phyloP scores from a whole-genome alignment of 2,113 vertebrate species.

The Cheirogaleus medius region DNA sequence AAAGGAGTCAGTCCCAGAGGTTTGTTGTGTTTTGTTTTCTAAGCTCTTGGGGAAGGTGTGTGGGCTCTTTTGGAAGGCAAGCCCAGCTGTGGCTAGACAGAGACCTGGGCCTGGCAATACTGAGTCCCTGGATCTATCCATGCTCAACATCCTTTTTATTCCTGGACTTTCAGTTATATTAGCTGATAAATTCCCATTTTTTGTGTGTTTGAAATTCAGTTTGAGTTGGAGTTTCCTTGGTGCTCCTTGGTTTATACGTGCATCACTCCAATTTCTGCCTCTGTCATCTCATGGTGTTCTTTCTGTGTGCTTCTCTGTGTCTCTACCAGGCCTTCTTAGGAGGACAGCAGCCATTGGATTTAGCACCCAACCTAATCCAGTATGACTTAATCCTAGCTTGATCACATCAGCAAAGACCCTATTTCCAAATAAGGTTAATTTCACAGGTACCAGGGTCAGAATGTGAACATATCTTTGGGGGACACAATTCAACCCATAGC shows the following conservation, averaged over 20 bases:
- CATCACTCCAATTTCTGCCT: background rate
- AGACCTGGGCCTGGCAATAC: background rate
- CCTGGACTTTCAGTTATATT: background rate
- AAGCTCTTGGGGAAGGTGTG: background rate
- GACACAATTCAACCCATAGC: background rate
- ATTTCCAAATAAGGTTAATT: background rate
- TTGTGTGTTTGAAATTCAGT: background rate
- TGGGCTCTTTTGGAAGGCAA: background rate
- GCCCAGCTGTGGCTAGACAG: background rate
- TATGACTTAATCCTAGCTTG: background rate
- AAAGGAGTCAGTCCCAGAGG: no score
- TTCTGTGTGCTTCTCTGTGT: background rate
- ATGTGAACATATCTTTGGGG: background rate
- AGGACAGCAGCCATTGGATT: background rate
- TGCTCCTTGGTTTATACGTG: background rate
- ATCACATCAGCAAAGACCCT: background rate
- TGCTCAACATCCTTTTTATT: background rate
- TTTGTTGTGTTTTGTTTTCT: background rate
- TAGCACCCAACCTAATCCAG: background rate
- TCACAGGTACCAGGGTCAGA: background rate
- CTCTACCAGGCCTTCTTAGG: background rate
- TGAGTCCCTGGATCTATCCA: background rate
- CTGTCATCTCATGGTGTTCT: background rate
- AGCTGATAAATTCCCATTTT: background rate
- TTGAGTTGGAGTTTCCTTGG: background rate